Base-by-base conservation (phyloP, 2,113 vertebrate species). In the Otolemur garnettii region DNA sequence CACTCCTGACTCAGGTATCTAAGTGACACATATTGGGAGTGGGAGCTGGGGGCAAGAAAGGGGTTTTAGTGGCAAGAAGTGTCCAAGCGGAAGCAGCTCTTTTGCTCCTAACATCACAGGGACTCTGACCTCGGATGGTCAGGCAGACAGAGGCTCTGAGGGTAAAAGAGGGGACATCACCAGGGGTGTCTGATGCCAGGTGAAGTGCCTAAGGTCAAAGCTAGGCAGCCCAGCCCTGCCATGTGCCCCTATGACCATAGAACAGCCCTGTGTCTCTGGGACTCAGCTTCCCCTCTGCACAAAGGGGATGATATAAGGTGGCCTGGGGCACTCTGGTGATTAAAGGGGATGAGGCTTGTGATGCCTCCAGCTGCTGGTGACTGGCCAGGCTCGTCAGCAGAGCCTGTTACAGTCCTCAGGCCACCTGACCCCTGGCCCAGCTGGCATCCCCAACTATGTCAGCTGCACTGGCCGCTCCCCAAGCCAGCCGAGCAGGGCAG, bases 371-470 rank as follows among this genome's bases (percentile, higher is more conserved):
- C 4, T 26, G 28, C 42, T 38, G 53, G 71, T 45, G 15, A n/a
- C 28, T 57, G 45, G 35, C 55, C 33, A 38, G 66, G 93, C 30
- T 30, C 10, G n/a, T 60, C 18, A 30, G 59, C 55, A 50, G 68
- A 59, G 57, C 12, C 60, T 64, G 1, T 45, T 18, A 7, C 55
- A 53, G 50, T 14, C 33, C 78, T 72, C 1, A 0, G 24, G 68
- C 64, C 21, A 10, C 62, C 88, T 96, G 91, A 95, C 89, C 96
- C 75, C 42, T 93, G 86, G 85, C 94, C 96, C 95, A 97, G 93
- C 79, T 97, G 96, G 97, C 88, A 0, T 45, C 45, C 35, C 26
- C 21, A 5, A 10, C 26, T 3, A 55, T 0, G 45, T 90, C 96
- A 92, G 93, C 96, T 94, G 96, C 45, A 18, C 85, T 83, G 19